Evolutionary conservation across 1,140 invertebrate genomes (phyloP), one percentile per base, ranked within the genome.

Genomic region (Achatina immaculata): DNA sequence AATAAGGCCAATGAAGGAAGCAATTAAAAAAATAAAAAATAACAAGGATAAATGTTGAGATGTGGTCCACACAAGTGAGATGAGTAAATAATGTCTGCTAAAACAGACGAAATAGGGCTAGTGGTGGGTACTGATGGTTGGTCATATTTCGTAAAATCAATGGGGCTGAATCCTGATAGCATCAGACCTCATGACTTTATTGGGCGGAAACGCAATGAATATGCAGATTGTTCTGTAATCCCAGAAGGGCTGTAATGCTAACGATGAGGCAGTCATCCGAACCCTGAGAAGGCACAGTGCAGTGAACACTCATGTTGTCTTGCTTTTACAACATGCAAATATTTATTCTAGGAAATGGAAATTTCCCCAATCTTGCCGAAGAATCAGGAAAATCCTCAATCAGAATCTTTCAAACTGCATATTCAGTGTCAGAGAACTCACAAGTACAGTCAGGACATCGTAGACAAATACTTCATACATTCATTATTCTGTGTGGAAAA

Each of bases 171-270:
- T 7, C 48, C 24, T 55, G 48, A 55, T 9, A 55, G 19, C 16
- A 24, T 55, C 48, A 55, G 48, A 21, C 48, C 3, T 19, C 21
- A 14, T 21, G 24, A 3, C 16, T 2, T 55, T 55, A 55, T 55
- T 24, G 24, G 48, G 48, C 3, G 24, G 19, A 34, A 66, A 38
- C n/a, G 28, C 21, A 4, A 66, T 66, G 65, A 66, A 66, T 66
- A 66, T 66, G 65, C 65, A 66, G 65, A 66, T 66, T 66, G 65
- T 66, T 31, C 65, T 38, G 65, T 34, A 66, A 66, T 66, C 65
- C 65, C 28, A 38, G 65, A 55, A 9, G 24, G 48, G 21, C 48
- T 14, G 19, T 24, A 21, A 55, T 55, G 48, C 48, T 55, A 55
- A 55, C 24, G 48, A 55, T 24, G 24, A 45, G 24, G 24, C 48